phyloP scores from a whole-genome alignment of 2,888 invertebrate species.

The Lysandra coridon region DNA sequence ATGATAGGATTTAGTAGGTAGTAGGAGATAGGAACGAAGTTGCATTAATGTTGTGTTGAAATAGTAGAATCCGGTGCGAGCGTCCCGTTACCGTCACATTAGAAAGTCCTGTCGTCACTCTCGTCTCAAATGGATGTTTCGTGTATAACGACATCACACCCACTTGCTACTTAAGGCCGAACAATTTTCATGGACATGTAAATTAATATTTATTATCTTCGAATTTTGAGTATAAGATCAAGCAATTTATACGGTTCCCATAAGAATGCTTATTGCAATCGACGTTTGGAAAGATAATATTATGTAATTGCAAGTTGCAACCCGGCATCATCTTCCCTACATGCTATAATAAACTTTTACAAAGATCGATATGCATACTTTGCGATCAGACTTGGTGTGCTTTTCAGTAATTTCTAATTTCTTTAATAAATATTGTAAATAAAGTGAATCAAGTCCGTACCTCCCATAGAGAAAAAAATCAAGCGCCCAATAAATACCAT shows the following conservation, averaged over 20 bases:
- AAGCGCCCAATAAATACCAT: background rate
- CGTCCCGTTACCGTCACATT: background rate
- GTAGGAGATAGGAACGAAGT: background rate
- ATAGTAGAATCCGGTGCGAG: background rate
- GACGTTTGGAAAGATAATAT: background rate
- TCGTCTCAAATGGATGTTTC: conserved; percentile 1
- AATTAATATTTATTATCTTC: conserved; percentile 1
- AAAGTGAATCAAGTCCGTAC: background rate
- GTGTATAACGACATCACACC: conserved; percentile 15
- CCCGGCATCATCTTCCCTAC: too few relatives aligned
- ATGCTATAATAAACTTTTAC: background rate
- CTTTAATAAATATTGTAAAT: background rate
- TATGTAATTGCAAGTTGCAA: too few relatives aligned
- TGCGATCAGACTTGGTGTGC: background rate
- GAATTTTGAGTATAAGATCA: background rate
- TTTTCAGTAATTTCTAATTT: too few relatives aligned
- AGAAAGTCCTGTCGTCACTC: conserved; percentile 19
- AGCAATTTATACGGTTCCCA: background rate
- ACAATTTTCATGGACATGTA: conserved; percentile 1
- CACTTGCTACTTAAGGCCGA: background rate
- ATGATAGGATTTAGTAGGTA: too few relatives aligned
- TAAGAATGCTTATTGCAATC: background rate
- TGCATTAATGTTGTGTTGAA: background rate
- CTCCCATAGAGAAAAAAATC: background rate
- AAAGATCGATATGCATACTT: background rate